Base-by-base conservation (phyloP, 2,888 invertebrate genomes). In the Orchestes rusci region DNA sequence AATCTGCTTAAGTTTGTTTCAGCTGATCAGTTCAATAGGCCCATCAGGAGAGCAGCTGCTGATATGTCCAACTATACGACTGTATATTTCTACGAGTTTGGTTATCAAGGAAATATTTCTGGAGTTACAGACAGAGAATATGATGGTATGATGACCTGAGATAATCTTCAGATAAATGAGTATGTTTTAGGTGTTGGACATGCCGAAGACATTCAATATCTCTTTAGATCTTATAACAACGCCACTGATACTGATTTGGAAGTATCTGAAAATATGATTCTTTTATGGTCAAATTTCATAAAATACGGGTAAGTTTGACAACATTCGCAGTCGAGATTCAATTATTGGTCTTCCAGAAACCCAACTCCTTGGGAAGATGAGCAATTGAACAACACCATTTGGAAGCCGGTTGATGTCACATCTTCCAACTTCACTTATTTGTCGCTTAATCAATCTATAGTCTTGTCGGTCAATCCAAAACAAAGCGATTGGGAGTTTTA, bases 241-340 rank as follows among this genome's bases (percentile, higher is more conserved):
- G n/a, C n/a, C n/a, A n/a, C n/a, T n/a, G n/a, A n/a, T n/a, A n/a
- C n/a, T n/a, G n/a, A n/a, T n/a, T n/a, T n/a, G n/a, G n/a, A n/a
- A n/a, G n/a, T n/a, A n/a, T n/a, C n/a, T 36, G 17, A 15, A 34
- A 34, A 7, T 16, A 20, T 20, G 23, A n/a, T 3, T 12, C 8
- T 13, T 3, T 23, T 36, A 13, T 39, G 39, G 39, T 13, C 32
- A 1, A 39, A 39, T 32, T 39, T 39, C 32, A 32, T 23, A 5
- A 39, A 39, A 32, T 32, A 28, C 19, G 39, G 32, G 39, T 39
- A 39, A 27, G 37, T n/a, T n/a, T n/a, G n/a, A n/a, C n/a, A n/a
- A n/a, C n/a, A n/a, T n/a, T n/a, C n/a, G n/a, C n/a, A n/a, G n/a
- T n/a, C n/a, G n/a, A n/a, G n/a, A n/a, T n/a, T n/a, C n/a, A n/a